phyloP scores from a whole-genome alignment of 2,113 vertebrate genomes.

The Eulacestoma nigropectus region DNA sequence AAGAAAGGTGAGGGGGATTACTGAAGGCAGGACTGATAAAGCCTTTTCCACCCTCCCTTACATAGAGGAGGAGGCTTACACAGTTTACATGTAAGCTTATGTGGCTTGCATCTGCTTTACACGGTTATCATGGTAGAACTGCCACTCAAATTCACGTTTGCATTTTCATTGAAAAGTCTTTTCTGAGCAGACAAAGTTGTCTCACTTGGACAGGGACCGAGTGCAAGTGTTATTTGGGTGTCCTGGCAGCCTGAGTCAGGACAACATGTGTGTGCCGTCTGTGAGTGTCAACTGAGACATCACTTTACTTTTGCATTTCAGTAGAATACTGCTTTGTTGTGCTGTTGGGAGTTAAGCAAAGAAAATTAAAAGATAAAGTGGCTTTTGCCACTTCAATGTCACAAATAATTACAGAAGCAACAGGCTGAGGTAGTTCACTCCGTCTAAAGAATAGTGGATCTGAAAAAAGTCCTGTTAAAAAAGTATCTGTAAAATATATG shows the following conservation, averaged over 20 bases:
- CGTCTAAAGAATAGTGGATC: neutral
- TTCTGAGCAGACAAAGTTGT: neutral
- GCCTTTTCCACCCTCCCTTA: neutral
- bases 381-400: neutral
- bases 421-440: neutral
- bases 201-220: neutral
- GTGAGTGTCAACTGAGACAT: neutral
- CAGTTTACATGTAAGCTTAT: neutral
- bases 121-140: accelerated
- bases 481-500: neutral
- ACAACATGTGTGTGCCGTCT: neutral
- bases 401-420: neutral
- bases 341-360: neutral
- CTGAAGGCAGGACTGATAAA: neutral
- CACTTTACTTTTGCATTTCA: neutral
- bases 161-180: neutral
- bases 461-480: neutral
- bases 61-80: neutral
- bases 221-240: neutral
- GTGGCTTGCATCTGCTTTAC: neutral
- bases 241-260: neutral
- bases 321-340: neutral
- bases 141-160: neutral
- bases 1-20: neutral
- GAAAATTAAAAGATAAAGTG: neutral